Conservation (phyloP, 2,888 invertebrate genomes). For the Frankliniella intonsa region DNA sequence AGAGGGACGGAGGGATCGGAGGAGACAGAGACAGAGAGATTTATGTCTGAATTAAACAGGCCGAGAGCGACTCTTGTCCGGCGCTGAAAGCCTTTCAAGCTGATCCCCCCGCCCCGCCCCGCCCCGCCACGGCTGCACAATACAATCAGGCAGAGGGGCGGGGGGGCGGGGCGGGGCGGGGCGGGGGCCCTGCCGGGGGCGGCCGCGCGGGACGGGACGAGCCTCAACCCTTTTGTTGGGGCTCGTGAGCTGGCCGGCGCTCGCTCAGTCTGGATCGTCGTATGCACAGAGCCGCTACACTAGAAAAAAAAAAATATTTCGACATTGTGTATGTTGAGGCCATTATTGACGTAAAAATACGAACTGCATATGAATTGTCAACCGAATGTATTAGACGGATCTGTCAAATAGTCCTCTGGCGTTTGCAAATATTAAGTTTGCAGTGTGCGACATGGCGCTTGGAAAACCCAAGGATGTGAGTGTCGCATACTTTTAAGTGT, state of each 20-base stretch:
- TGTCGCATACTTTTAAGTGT: no score
- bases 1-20: slow-evolving; percentile 6
- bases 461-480: no score
- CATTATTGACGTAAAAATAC: no score
- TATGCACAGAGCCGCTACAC: background rate
- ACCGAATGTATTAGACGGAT: no score
- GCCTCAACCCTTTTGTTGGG: background rate
- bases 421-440: no score
- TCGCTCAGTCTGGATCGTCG: background rate
- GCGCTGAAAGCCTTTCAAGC: slow-evolving; percentile 27
- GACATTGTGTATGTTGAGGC: no score
- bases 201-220: background rate
- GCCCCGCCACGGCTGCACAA: background rate
- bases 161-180: background rate
- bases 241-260: no score
- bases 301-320: background rate
- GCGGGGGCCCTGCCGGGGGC: background rate
- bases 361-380: no score
- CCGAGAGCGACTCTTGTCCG: slow-evolving; percentile 30
- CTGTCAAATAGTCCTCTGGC: no score
- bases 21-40: slow-evolving; percentile 31
- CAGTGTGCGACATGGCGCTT: no score
- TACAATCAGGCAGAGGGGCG: no score
- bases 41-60: slow-evolving; percentile 34
- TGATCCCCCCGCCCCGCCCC: slow-evolving; percentile 29